Evolutionary conservation across 2,797 vertebrate species (phyloP).

Genomic region (Sitta carolinensis): DNA sequence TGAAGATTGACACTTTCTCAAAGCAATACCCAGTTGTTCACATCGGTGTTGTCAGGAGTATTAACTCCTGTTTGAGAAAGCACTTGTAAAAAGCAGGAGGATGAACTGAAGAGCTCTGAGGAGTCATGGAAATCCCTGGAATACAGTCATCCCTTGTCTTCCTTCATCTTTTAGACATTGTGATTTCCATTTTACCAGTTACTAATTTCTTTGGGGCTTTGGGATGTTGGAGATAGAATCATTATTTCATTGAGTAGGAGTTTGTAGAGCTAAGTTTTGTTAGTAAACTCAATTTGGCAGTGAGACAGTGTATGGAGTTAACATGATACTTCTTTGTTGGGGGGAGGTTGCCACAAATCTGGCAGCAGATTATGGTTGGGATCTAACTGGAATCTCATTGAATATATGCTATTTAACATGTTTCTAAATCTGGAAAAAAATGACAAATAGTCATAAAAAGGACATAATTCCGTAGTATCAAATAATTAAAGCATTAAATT

Average conservation of each 20-base stretch:
- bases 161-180: neutral
- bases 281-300: neutral
- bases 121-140: neutral
- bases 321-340: neutral
- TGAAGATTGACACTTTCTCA: neutral
- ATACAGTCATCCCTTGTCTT: neutral
- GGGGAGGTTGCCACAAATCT: neutral
- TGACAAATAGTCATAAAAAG: neutral
- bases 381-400: neutral
- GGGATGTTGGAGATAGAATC: neutral
- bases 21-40: neutral
- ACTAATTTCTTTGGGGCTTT: neutral
- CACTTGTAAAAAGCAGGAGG: neutral
- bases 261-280: neutral
- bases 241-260: neutral
- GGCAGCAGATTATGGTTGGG: neutral
- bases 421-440: neutral
- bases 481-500: constrained; percentile 56
- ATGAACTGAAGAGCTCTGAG: neutral
- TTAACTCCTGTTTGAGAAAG: neutral
- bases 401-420: neutral
- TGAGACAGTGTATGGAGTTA: neutral
- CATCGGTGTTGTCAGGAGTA: neutral
- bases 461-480: neutral
- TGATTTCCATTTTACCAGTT: neutral